Percentiles rank a stretch among this genome's conserved stretches.
These are phyloP conservation scores for Coleophora deauratella DNA, from an alignment of 2,888 invertebrate genomes.

Conservation along the genomic window DNA sequence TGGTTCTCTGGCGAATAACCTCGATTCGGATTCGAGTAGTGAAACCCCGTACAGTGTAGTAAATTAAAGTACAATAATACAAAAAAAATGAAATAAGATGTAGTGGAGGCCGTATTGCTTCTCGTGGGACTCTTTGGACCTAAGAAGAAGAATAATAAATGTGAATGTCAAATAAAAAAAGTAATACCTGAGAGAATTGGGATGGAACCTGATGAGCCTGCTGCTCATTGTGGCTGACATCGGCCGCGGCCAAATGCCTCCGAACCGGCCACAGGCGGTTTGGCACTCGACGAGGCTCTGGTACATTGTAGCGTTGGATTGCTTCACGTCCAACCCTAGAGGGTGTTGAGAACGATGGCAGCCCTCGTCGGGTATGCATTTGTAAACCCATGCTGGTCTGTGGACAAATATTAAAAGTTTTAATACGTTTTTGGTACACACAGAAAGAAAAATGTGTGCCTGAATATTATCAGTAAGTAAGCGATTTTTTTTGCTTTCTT, in stretches of 20 bases:
- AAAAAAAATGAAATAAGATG: too few species aligned
- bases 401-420: slow-evolving; percentile 4
- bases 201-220: slow-evolving; percentile 71
- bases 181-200: slow-evolving; percentile 62
- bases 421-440: too few species aligned
- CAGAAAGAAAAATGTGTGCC: too few species aligned
- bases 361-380: slow-evolving; percentile 44
- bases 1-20: too few species aligned
- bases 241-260: slow-evolving; percentile 82
- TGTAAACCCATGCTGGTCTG: slow-evolving; percentile 62
- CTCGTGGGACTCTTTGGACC: too few species aligned
- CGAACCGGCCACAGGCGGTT: slow-evolving; percentile 79
- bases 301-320: slow-evolving; percentile 28
- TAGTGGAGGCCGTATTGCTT: too few species aligned
- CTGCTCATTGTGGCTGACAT: slow-evolving; percentile 59
- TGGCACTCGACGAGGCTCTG: slow-evolving; percentile 76
- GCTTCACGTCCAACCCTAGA: slow-evolving; percentile 29
- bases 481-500: too few species aligned
- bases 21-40: too few species aligned
- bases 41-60: too few species aligned
- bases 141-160: too few species aligned
- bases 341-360: slow-evolving; percentile 56
- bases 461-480: too few species aligned
- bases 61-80: too few species aligned
- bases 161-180: background rate